These are phyloP conservation scores for Pseudomyrmex flavicornis DNA, from an alignment of 1,140 invertebrate species.

Conservation along the genomic window DNA sequence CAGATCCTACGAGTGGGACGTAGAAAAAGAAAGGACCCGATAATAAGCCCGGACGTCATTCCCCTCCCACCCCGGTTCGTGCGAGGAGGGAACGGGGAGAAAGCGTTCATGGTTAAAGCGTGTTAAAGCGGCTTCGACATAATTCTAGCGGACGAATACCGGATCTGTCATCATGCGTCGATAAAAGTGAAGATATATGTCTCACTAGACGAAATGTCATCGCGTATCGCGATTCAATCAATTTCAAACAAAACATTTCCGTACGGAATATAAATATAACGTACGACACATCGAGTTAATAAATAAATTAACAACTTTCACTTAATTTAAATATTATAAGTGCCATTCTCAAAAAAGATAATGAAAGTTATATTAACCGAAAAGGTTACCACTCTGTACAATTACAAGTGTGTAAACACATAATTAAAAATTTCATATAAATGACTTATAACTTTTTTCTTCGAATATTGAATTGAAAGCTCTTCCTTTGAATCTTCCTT, in stretches of 20 bases:
- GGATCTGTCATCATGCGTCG: conserved; percentile 13
- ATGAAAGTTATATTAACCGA: no score
- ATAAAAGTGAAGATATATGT: conserved; percentile 27
- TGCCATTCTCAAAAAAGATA: no score
- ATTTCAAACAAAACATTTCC: not conserved
- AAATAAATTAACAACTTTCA: no score
- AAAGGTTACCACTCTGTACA: no score
- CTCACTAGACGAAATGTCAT: conserved; percentile 3
- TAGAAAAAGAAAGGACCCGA: conserved; percentile 70
- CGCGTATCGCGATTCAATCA: not conserved
- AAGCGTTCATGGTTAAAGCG: conserved; percentile 60
- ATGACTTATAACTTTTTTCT: no score
- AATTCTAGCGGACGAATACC: conserved; percentile 40
- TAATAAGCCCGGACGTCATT: conserved; percentile 73
- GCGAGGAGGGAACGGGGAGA: not conserved
- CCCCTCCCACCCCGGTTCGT: not conserved
- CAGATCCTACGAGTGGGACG: conserved; percentile 71
- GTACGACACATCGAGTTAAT: no score
- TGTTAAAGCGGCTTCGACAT: conserved; percentile 61
- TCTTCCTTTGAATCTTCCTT: no score
- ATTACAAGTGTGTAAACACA: no score
- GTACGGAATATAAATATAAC: not conserved
- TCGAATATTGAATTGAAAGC: no score
- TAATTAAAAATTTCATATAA: no score
- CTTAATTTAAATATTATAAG: no score